Evolutionary conservation across 1,140 invertebrate species (phyloP).

Genomic region (Heliconius nattereri): DNA sequence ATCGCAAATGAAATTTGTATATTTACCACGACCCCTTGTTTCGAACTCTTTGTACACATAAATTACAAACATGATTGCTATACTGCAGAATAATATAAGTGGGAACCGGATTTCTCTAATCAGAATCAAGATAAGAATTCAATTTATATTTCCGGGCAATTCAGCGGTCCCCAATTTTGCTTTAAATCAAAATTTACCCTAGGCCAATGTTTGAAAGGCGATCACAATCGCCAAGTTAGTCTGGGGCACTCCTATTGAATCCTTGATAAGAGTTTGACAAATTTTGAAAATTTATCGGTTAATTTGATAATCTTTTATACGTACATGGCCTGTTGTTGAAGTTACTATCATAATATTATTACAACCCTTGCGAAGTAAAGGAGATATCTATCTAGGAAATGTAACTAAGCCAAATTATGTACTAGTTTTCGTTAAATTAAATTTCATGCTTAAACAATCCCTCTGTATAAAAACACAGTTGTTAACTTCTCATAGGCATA

Average conservation of each 20-base stretch:
- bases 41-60: constrained; percentile 17
- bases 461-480: too few species aligned
- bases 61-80: constrained; percentile 23
- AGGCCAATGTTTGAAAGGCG: constrained; percentile 56
- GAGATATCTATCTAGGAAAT: neutral
- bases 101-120: constrained; percentile 46
- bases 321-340: neutral
- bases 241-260: constrained; percentile 63
- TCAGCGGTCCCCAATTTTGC: constrained; percentile 58
- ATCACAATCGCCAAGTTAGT: constrained; percentile 58
- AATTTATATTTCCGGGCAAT: constrained; percentile 74
- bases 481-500: neutral
- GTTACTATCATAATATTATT: constrained; percentile 4
- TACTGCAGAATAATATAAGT: constrained; percentile 29
- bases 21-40: neutral
- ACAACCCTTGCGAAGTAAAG: neutral
- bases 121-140: constrained; percentile 74
- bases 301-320: constrained; percentile 36
- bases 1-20: neutral
- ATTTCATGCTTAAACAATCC: too few species aligned
- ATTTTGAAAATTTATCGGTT: constrained; percentile 48
- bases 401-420: neutral
- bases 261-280: constrained; percentile 64
- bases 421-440: neutral
- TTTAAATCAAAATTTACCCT: constrained; percentile 65